A percentile compares a stretch with the other conserved stretches of the same genome.
Conservation (phyloP, 2,113 vertebrate genomes). For the Colossoma macropomum region DNA sequence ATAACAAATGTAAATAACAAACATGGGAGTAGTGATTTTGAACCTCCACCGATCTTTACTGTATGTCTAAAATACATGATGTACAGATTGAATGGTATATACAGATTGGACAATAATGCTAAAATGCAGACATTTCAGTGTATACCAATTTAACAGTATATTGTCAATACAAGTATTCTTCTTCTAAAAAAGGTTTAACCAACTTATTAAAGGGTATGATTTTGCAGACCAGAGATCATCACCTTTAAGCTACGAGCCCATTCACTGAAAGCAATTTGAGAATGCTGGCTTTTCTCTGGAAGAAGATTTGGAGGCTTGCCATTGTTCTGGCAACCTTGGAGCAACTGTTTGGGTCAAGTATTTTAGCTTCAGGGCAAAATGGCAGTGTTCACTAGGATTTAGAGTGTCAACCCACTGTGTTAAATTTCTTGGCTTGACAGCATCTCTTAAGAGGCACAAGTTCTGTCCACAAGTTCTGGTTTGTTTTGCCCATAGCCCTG, state of each 20-base stretch:
- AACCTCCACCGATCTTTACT: no score
- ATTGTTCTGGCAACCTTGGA: conserved; percentile 17
- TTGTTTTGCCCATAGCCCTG: conserved; percentile 8
- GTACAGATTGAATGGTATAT: no score
- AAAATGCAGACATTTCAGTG: no score
- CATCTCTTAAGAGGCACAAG: conserved; percentile 8
- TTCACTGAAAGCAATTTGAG: not conserved
- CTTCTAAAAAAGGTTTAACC: no score
- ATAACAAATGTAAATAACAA: no score
- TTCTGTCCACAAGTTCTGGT: conserved; percentile 23
- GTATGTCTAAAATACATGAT: no score
- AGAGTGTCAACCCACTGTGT: conserved; percentile 24
- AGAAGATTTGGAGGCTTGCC: conserved; percentile 2
- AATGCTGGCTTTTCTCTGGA: not conserved
- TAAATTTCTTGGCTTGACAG: conserved; percentile 27
- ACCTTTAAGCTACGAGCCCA: not conserved
- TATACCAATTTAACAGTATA: no score
- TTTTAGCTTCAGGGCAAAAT: conserved; percentile 15
- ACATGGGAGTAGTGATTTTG: no score
- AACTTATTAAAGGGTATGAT: no score
- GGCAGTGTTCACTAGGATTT: conserved; percentile 29
- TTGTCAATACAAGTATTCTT: no score
- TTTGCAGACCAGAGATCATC: not conserved
- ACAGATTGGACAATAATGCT: no score
- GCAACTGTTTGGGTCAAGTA: conserved; percentile 27